Evolutionary conservation across 2,797 vertebrate species (phyloP).

Genomic region (Scolopax rusticola): DNA sequence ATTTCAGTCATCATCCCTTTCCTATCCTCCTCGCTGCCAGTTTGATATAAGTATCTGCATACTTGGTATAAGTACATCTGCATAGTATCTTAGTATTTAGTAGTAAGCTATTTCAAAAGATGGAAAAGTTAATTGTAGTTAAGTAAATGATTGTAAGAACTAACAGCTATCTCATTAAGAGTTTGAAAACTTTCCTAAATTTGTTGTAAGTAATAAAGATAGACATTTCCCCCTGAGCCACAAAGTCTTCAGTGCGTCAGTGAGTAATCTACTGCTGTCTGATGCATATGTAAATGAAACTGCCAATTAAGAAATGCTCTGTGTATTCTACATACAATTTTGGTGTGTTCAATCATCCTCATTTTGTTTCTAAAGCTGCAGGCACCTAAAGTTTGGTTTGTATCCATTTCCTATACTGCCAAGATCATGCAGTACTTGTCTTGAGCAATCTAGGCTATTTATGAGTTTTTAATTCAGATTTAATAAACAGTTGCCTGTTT

Average conservation of each 20-base stretch:
- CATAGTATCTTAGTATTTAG: background rate
- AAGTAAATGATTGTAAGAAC: background rate
- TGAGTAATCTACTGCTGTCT: background rate
- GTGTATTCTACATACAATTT: background rate
- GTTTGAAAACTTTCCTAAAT: background rate
- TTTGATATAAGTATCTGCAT: background rate
- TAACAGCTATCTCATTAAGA: background rate
- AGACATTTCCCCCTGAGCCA: background rate
- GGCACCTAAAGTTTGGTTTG: background rate
- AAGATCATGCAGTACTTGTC: background rate
- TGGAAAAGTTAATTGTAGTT: background rate
- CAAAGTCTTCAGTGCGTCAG: background rate
- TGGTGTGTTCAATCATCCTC: background rate
- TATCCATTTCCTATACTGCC: background rate
- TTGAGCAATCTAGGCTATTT: background rate
- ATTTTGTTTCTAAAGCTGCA: background rate
- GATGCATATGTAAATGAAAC: background rate
- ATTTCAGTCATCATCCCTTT: background rate
- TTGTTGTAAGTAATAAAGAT: background rate
- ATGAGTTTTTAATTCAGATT: slow-evolving; percentile 51
- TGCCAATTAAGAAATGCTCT: background rate
- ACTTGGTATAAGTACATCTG: background rate
- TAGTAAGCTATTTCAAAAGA: background rate
- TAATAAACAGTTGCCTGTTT: slow-evolving; percentile 49
- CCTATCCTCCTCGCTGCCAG: background rate